Evolutionary conservation across 2,113 vertebrate genomes (phyloP).

Genomic region (Sialia sialis): DNA sequence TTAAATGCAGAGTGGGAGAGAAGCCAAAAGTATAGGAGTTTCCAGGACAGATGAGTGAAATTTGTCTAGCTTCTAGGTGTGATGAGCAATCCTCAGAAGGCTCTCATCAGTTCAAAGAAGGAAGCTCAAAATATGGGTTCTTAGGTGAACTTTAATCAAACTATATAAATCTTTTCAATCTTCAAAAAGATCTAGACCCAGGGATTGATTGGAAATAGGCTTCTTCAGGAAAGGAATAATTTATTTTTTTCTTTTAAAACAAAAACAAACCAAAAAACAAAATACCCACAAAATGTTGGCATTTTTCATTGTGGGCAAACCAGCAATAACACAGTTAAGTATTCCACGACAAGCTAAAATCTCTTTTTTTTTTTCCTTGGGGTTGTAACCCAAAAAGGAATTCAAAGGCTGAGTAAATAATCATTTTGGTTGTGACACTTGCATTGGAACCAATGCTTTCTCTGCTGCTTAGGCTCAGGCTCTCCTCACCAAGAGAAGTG

Average conservation of each 20-base stretch:
- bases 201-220: not conserved
- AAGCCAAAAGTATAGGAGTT: slow-evolving; percentile 51
- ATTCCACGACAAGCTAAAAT: not conserved
- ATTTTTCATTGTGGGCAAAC: not conserved
- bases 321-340: not conserved
- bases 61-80: slow-evolving; percentile 56
- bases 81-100: slow-evolving; percentile 16
- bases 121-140: not conserved
- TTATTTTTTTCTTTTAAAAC: not conserved
- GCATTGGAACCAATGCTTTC: not conserved
- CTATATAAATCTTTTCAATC: not conserved
- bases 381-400: not conserved
- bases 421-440: not conserved
- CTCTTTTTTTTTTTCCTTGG: not conserved
- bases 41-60: slow-evolving; percentile 38
- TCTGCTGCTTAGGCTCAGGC: not conserved
- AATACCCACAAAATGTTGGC: not conserved
- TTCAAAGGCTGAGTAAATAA: not conserved
- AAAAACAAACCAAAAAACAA: not conserved
- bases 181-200: not conserved
- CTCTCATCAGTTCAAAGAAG: not conserved
- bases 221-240: not conserved
- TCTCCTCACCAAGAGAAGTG: not conserved
- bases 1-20: slow-evolving; percentile 47
- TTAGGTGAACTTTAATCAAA: not conserved